Evolutionary conservation across 92 coral and sea anemone genomes (phyloP), one percentile per base, ranked within the genome.

Genomic region (Chrysogorgia sp.): DNA sequence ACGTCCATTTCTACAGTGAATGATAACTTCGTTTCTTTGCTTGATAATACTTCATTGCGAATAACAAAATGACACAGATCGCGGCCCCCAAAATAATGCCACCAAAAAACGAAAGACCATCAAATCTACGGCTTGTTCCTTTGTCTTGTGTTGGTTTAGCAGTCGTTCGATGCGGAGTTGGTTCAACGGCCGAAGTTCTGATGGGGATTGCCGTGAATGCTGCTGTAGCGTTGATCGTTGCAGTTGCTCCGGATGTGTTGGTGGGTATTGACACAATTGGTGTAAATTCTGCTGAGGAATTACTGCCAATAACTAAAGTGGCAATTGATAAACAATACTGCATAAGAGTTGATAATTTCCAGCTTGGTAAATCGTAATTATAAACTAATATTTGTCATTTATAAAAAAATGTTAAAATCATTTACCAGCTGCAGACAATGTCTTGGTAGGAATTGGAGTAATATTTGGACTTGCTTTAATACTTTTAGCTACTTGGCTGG

Each of bases 101-200:
- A 71, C 98, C 98, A 83, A 91, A 75, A 79, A 94, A 94, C 28
- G 98, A 91, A 7, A 86, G 94, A 31, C 81, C 89, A 85, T 94
- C 98, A 81, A 94, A 94, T 41, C 81, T 84, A 22, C 90, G 67
- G 13, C 88, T 77, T 2, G 58, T 59, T 47, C 55, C 66, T 47
- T 69, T 69, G 25, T 56, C 20, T 0, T 20, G 12, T 28, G 0
- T 19, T 26, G 74, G 35, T 24, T n/a, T n/a, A n/a, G n/a, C n/a
- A 19, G 82, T 0, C 40, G 15, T 15, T 26, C 34, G 25, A 3
- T 69, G n/a, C 29, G 83, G 20, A 6, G 59, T 72, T 0, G 70
- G 34, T n/a, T 22, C 17, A 22, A 7, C 23, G 1, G 15, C 1
- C 19, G 87, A 63, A 5, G 26, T 30, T 29, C 20, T 56, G 50